These are phyloP conservation scores for Hystrix cristata DNA, from an alignment of 2,113 vertebrate species.

Conservation along the genomic window DNA sequence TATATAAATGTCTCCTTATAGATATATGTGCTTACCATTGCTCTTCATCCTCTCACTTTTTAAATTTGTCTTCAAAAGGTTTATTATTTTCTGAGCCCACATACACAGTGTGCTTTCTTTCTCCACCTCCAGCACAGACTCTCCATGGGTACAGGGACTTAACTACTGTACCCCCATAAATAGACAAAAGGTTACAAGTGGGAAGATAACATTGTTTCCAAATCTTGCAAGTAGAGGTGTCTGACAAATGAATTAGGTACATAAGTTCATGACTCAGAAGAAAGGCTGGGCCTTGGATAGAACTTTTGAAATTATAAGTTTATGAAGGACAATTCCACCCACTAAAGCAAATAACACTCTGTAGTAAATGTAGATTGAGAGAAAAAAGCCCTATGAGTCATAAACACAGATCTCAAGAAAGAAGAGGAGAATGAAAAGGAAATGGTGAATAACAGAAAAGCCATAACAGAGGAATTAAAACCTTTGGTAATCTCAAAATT, in stretches of 20 bases:
- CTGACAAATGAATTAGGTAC: not conserved
- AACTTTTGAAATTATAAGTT: not conserved
- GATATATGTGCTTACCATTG: not conserved
- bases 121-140: not conserved
- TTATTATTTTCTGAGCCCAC: not conserved
- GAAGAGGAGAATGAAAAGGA: not conserved
- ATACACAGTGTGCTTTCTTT: not conserved
- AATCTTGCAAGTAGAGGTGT: not conserved
- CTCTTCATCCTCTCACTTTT: not conserved
- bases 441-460: not conserved
- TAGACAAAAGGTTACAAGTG: not conserved
- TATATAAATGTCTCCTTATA: not conserved
- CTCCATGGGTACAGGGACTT: not conserved
- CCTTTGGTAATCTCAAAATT: not conserved
- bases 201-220: not conserved
- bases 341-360: not conserved
- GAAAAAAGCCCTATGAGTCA: not conserved
- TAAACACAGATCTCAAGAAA: not conserved
- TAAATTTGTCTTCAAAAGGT: not conserved
- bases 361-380: not conserved
- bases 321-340: not conserved
- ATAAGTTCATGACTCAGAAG: not conserved
- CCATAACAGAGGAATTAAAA: not conserved
- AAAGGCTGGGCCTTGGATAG: not conserved
- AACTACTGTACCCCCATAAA: not conserved